Evolutionary conservation across 2,888 invertebrate species (phyloP), one percentile per base, ranked within the genome.

Genomic region (Luffia ferchaultella): DNA sequence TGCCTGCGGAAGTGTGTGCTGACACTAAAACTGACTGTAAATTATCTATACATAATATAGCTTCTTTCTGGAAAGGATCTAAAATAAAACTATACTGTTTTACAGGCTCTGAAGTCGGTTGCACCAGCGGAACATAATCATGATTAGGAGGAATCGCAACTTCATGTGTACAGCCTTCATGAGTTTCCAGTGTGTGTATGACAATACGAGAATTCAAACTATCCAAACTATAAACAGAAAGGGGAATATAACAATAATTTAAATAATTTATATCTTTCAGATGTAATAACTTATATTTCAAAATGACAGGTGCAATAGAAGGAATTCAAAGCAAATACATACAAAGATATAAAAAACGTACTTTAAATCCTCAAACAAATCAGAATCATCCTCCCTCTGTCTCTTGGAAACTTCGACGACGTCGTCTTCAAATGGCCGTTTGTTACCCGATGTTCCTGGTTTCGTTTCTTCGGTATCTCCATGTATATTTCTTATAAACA

Each of bases 1-100:
- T 99, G 49, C 99, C 99, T 45, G 99, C 98, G 2, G 98, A 99
- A 0, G 99, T 99, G 69, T 99, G 99, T 5, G 99, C 99, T 1
- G 99, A 98, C 0, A 99, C 98, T 44, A 99, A 85, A 2, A 99
- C 99, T 9, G 98, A 98, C 68, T 99, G 98, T 66, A 95, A 91
- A 73, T 99, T 99, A 68, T 99, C 98, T 61, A 99, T 92, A 70
- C 99, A 99, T 48, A 93, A 76, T 56, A 98, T 93, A 0, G 98
- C 97, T 75, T 98, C 96, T 63, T 95, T 96, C 71, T 99, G 99
- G 76, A 99, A 99, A 0, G 98, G 93, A 88, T 99, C 99, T 53
- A 99, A 83, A 50, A 93, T 91, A 65, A 99, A 99, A 54, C 92
- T 90, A 70, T 98, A 99, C 54, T 92, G 92, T 71, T 97, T 97